These are phyloP conservation scores for Cetonia aurata DNA, from an alignment of 2,888 invertebrate species.

Conservation along the genomic window DNA sequence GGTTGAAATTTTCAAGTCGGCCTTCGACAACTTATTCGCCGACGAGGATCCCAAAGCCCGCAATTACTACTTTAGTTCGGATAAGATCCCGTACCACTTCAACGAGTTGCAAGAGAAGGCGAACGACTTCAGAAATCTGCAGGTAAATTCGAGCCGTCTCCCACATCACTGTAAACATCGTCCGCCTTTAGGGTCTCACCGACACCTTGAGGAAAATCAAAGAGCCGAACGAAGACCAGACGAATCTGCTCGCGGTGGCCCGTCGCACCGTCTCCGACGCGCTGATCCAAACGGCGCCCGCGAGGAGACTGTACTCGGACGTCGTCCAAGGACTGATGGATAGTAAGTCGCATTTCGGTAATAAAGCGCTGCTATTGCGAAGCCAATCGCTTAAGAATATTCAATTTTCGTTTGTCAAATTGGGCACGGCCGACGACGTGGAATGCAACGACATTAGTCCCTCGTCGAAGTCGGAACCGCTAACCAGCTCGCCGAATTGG, in stretches of 20 bases:
- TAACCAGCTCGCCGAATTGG: constrained; percentile 34
- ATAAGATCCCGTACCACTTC: constrained; percentile 43
- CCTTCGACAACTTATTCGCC: constrained; percentile 58
- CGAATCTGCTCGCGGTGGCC: not conserved
- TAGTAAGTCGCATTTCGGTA: constrained; percentile 44
- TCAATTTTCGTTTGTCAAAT: constrained; percentile 19
- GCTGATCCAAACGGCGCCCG: constrained; percentile 48
- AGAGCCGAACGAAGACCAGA: constrained; percentile 18
- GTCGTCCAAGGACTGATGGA: constrained; percentile 61
- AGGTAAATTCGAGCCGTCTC: constrained; percentile 47
- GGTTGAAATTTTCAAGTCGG: constrained; percentile 54
- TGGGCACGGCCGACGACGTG: constrained; percentile 5
- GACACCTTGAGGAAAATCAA: constrained; percentile 54
- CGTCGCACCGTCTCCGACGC: constrained; percentile 25
- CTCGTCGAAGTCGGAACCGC: constrained; percentile 32
- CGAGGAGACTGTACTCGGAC: constrained; percentile 62
- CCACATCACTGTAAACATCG: constrained; percentile 24
- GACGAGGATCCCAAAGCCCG: constrained; percentile 50
- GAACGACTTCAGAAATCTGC: constrained; percentile 53
- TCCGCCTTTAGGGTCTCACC: constrained; percentile 49
- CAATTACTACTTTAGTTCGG: constrained; percentile 38
- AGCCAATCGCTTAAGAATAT: constrained; percentile 38
- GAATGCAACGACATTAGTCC: constrained; percentile 27
- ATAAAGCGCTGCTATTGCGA: constrained; percentile 24
- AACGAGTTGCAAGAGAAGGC: constrained; percentile 45